Percentiles rank a stretch among this genome's conserved stretches.
Conservation (phyloP, 2,797 vertebrate species). For the Varecia variegata region DNA sequence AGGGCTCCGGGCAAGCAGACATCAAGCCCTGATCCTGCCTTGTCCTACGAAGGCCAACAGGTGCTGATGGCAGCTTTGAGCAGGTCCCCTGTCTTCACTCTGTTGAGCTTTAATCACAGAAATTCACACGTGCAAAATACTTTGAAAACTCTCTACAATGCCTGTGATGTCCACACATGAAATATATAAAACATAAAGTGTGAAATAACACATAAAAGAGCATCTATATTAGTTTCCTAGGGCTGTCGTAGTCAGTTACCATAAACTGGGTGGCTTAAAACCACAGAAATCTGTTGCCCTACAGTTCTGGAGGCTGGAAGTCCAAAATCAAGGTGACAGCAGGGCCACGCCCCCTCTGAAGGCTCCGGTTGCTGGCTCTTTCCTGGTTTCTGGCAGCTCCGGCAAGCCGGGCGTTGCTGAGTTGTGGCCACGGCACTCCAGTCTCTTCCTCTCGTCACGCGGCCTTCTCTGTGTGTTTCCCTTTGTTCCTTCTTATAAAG, state of each 20-base stretch:
- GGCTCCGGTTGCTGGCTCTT: background rate
- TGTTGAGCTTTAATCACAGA: accelerated
- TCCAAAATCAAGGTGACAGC: background rate
- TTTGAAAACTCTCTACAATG: background rate
- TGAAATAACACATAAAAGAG: background rate
- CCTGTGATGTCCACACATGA: background rate
- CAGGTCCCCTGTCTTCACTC: accelerated
- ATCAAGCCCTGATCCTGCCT: too few species aligned
- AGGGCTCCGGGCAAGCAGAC: background rate
- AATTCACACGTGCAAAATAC: background rate
- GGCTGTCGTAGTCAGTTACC: too few species aligned
- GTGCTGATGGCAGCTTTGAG: background rate
- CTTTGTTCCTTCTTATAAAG: background rate
- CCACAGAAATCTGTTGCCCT: background rate
- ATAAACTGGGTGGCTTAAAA: accelerated
- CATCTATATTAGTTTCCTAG: background rate
- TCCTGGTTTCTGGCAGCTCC: background rate
- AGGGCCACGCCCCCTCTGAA: accelerated
- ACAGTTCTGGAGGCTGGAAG: background rate
- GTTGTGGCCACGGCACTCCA: accelerated
- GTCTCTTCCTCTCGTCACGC: background rate
- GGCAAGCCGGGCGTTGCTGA: accelerated
- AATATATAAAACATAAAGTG: background rate
- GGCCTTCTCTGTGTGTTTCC: background rate
- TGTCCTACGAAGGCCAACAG: accelerated